Conservation (phyloP, 2,888 invertebrate species). For the Halocaridina rubra region DNA sequence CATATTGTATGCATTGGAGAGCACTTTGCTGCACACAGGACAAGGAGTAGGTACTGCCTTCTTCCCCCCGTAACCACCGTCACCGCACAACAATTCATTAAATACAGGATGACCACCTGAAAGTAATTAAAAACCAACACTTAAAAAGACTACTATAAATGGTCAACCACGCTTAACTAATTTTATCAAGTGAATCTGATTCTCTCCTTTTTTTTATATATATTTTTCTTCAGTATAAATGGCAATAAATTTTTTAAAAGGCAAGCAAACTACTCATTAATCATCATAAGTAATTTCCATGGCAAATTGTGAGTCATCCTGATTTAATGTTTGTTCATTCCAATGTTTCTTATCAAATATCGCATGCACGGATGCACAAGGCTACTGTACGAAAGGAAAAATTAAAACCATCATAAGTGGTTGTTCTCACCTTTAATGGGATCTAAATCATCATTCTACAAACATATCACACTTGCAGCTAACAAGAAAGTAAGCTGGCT, state of each 20-base stretch:
- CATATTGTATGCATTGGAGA: conserved; percentile 64
- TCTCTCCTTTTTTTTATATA: background rate
- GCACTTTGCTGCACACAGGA: conserved; percentile 64
- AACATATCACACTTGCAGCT: conserved; percentile 61
- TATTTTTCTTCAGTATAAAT: too few species aligned
- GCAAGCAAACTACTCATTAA: conserved; percentile 61
- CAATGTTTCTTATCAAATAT: conserved; percentile 55
- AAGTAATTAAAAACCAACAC: conserved; percentile 64
- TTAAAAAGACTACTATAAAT: conserved; percentile 60
- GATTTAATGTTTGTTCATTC: conserved; percentile 63
- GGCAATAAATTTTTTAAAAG: conserved; percentile 39
- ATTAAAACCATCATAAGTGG: conserved; percentile 63
- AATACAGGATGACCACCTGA: conserved; percentile 64
- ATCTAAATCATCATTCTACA: conserved; percentile 59
- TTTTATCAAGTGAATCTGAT: conserved; percentile 37
- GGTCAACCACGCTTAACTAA: conserved; percentile 51
- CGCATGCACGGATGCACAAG: conserved; percentile 59
- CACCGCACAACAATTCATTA: conserved; percentile 63
- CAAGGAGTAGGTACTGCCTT: conserved; percentile 64
- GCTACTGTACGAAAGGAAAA: conserved; percentile 47
- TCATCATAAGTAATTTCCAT: conserved; percentile 39
- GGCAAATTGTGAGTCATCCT: conserved; percentile 61
- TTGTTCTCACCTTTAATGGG: conserved; percentile 62
- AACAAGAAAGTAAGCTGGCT: conserved; percentile 58
- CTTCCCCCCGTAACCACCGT: conserved; percentile 60